A percentile compares a stretch with the other conserved stretches of the same genome.
These are phyloP conservation scores for Drosophila demipolita DNA, from an alignment of 2,888 invertebrate species.

Conservation along the genomic window DNA sequence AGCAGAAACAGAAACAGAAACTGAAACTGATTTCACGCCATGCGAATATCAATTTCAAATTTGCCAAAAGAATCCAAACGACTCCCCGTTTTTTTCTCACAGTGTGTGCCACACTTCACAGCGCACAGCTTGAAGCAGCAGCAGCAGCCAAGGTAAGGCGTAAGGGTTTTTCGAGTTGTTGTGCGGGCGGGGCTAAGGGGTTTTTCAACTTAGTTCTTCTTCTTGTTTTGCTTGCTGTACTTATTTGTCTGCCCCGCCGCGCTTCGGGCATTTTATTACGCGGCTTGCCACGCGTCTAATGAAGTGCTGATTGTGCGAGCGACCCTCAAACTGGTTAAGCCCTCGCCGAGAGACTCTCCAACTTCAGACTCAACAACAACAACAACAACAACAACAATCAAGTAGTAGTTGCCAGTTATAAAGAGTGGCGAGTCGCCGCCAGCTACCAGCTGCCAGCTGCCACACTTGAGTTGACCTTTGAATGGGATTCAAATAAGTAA, in stretches of 20 bases:
- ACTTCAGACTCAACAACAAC: constrained; percentile 7
- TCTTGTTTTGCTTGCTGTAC: constrained; percentile 20
- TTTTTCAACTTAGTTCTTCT: constrained; percentile 16
- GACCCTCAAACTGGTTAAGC: constrained; percentile 43
- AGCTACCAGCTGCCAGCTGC: constrained; percentile 25
- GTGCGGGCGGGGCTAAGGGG: not conserved
- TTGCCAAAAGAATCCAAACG: constrained; percentile 55
- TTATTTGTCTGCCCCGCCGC: constrained; percentile 51
- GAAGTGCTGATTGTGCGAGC: constrained; percentile 71
- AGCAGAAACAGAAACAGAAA: not conserved
- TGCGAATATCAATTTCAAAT: constrained; percentile 83
- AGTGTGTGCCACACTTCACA: constrained; percentile 37
- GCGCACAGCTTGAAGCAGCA: constrained; percentile 49
- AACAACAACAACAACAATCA: constrained; percentile 1
- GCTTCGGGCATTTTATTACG: constrained; percentile 48
- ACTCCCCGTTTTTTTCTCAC: constrained; percentile 11
- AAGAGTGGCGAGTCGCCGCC: constrained; percentile 10
- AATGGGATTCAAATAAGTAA: constrained; percentile 66
- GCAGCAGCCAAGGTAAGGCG: constrained; percentile 5
- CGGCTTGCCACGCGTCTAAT: constrained; percentile 80
- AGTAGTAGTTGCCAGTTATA: constrained; percentile 6
- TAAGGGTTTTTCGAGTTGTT: constrained; percentile 13
- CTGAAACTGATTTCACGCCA: constrained; percentile 73
- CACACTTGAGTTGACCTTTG: constrained; percentile 83
- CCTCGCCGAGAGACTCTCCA: constrained; percentile 37